Evolutionary conservation across 1,140 invertebrate genomes (phyloP).

Genomic region (Orchesella cincta): DNA sequence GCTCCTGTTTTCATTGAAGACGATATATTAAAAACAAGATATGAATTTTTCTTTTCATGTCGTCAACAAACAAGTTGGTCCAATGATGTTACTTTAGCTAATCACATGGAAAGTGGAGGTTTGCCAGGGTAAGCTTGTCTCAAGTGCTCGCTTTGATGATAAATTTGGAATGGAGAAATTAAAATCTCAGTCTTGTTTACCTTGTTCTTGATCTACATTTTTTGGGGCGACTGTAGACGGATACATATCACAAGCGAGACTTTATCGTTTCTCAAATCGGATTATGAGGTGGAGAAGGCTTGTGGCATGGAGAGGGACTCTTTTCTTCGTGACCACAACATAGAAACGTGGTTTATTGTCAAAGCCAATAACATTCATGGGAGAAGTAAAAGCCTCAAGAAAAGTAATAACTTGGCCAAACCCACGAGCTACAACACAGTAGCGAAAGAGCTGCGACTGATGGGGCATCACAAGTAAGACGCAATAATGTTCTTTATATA

Average conservation of each 20-base stretch:
- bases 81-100: constrained; percentile 77
- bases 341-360: constrained; percentile 88
- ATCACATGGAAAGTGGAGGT: constrained; percentile 94
- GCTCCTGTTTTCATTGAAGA: no score
- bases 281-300: constrained; percentile 88
- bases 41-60: no score
- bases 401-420: not conserved
- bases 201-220: constrained; percentile 30
- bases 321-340: constrained; percentile 87
- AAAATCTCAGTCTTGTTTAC: not conserved
- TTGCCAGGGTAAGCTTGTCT: constrained; percentile 73
- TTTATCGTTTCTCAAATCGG: constrained; percentile 75
- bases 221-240: constrained; percentile 62
- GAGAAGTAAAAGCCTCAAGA: not conserved
- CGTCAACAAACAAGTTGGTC: no score
- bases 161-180: no score
- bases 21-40: no score
- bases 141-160: not conserved
- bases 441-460: constrained; percentile 81
- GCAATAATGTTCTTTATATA: no score
- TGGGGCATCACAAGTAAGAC: constrained; percentile 79
- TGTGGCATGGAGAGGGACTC: constrained; percentile 78
- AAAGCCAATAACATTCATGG: constrained; percentile 51
- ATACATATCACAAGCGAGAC: constrained; percentile 95
- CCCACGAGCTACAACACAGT: not conserved